Base-by-base conservation (phyloP, 2,113 vertebrate genomes). In the Hippocampus guttulatus region DNA sequence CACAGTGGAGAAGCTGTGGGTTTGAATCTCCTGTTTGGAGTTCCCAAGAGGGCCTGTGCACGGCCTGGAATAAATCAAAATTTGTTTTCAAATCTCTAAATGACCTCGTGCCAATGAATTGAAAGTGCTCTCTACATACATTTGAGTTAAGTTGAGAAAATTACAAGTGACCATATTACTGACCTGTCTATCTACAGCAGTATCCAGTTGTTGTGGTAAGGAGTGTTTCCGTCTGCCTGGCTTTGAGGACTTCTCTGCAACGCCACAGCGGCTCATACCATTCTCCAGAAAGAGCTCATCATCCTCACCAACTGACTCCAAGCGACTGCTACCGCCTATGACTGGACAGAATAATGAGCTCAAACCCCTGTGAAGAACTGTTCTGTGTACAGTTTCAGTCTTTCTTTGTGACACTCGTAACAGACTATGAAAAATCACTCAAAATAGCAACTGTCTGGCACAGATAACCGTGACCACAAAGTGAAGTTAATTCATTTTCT, bases 241-340 rank as follows among this genome's bases (percentile, higher is more conserved):
- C 63, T 43, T 64, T 30, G 89, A 88, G 49, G 92, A 91, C 74
- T 96, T 96, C 73, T 94, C 93, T 0, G 85, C 76, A 74, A 84
- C 87, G 52, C 95, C 93, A 0, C 84, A 85, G 80, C 85, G 84
- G 0, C 90, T 84, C 60, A 93, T 93, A 5, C 92, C 93, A 0
- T 94, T 94, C 81, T 93, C 93, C 77, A 96, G 93, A 6, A 93
- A 93, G 80, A 98, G 91, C 74, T 98, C 97, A 3, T 97, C 96
- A 0, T 98, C 95, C 84, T 98, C 96, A 38, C 96, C 96, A 54
- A 99, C 96, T 0, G 96, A 97, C 77, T 98, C 95, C 80, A 98
- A 88, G 2, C 95, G 94, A 64, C 90, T 93, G 73, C 91, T 92
- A 0, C 93, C 94, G 33, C 94, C 96, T 98, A 69, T 63, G 2